Percentiles rank a stretch among this genome's conserved stretches.
Conservation (phyloP, 1,140 invertebrate species). For the Lordiphosa mommai region DNA sequence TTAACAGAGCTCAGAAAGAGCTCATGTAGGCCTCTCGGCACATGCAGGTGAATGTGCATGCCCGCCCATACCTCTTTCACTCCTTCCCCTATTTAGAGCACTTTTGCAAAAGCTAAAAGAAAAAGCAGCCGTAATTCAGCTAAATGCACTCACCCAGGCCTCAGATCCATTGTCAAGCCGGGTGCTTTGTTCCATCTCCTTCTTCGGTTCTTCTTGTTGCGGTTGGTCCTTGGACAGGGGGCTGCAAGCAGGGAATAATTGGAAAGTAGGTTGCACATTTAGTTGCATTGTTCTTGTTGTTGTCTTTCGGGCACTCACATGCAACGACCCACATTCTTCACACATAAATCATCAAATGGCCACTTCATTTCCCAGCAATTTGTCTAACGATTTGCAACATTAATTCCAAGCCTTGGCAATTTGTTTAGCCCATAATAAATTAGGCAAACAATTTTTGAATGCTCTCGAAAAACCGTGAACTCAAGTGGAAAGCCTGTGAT, state of each 20-base stretch:
- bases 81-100: constrained; percentile 23
- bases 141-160: constrained; percentile 69
- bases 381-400: constrained; percentile 63
- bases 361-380: constrained; percentile 46
- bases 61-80: background rate
- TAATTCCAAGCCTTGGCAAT: constrained; percentile 38
- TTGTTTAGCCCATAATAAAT: constrained; percentile 57
- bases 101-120: constrained; percentile 13
- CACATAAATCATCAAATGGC: constrained; percentile 49
- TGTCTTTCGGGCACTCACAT: constrained; percentile 5
- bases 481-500: constrained; percentile 68
- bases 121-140: constrained; percentile 63
- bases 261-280: constrained; percentile 74
- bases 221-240: constrained; percentile 28
- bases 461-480: constrained; percentile 5
- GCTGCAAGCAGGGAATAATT: constrained; percentile 35
- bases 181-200: constrained; percentile 29
- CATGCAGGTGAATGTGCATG: constrained; percentile 32
- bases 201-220: constrained; percentile 23
- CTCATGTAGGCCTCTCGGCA: constrained; percentile 19
- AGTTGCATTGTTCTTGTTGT: constrained; percentile 40
- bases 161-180: constrained; percentile 18
- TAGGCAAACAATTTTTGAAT: constrained; percentile 51
- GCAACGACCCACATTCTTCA: constrained; percentile 49
- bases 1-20: constrained; percentile 5